Percentiles rank a stretch among this genome's conserved stretches.
Evolutionary conservation across 2,113 vertebrate species (phyloP).

Genomic region (Melanocharis versteri): DNA sequence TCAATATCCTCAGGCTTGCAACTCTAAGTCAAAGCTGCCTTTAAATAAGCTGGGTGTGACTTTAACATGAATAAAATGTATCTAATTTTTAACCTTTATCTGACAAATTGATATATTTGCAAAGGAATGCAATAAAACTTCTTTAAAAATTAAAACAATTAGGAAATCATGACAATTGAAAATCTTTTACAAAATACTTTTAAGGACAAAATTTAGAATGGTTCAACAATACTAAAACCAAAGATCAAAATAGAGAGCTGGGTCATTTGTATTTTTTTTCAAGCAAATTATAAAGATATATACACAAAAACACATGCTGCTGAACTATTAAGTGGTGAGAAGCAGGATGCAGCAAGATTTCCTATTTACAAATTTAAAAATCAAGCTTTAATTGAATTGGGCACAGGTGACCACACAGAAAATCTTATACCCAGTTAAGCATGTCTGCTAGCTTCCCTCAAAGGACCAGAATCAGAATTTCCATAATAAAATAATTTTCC

Average conservation of each 20-base stretch:
- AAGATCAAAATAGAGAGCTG: not conserved
- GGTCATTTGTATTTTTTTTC: not conserved
- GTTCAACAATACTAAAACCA: not conserved
- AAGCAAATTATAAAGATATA: not conserved
- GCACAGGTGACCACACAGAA: constrained; percentile 8
- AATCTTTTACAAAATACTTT: constrained; percentile 5
- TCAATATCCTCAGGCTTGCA: constrained; percentile 79
- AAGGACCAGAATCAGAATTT: not conserved
- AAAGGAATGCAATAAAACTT: constrained; percentile 59
- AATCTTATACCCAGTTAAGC: not conserved
- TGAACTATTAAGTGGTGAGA: not conserved
- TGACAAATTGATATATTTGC: constrained; percentile 70
- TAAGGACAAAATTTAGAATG: constrained; percentile 14
- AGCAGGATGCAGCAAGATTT: not conserved
- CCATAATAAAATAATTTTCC: not conserved
- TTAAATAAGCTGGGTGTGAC: constrained; percentile 79
- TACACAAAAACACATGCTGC: not conserved
- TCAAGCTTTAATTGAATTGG: not conserved
- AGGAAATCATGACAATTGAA: not conserved
- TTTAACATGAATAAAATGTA: constrained; percentile 74
- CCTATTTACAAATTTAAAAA: constrained; percentile 18
- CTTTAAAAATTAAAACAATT: constrained; percentile 45
- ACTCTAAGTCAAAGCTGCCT: constrained; percentile 77
- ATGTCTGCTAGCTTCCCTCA: not conserved
- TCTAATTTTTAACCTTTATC: constrained; percentile 75